Evolutionary conservation across 2,888 invertebrate genomes (phyloP).

Genomic region (Ophraella communa): DNA sequence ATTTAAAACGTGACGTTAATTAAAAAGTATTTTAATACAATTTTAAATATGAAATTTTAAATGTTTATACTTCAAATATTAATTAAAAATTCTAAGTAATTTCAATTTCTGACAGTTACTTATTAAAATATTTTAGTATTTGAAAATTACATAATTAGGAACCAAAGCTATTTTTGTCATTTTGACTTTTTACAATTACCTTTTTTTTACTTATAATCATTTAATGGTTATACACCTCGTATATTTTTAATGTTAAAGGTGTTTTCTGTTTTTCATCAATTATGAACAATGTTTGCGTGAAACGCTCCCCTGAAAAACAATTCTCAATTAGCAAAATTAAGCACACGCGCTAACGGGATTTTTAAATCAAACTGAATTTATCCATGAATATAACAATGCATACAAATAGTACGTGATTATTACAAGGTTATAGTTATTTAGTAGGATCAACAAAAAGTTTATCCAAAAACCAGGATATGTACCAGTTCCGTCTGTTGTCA

Average conservation of each 20-base stretch:
- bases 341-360: not conserved
- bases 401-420: constrained; percentile 5
- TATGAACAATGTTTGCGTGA: not conserved
- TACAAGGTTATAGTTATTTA: constrained; percentile 1
- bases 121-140: no score
- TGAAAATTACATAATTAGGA: no score
- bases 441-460: not conserved
- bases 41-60: not conserved
- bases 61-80: not conserved
- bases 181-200: no score
- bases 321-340: not conserved
- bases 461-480: not conserved
- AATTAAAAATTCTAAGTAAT: no score
- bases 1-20: not conserved
- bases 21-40: not conserved
- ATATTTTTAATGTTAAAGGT: no score
- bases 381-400: not conserved
- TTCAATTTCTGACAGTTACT: no score
- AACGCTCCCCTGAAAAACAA: no score
- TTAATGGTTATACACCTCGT: no score
- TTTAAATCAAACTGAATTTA: not conserved
- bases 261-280: not conserved
- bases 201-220: no score
- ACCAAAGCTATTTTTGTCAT: no score
- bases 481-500: not conserved